A percentile compares a stretch with the other conserved stretches of the same genome.
phyloP scores from a whole-genome alignment of 2,797 vertebrate genomes.

The Gallirallus australis region DNA sequence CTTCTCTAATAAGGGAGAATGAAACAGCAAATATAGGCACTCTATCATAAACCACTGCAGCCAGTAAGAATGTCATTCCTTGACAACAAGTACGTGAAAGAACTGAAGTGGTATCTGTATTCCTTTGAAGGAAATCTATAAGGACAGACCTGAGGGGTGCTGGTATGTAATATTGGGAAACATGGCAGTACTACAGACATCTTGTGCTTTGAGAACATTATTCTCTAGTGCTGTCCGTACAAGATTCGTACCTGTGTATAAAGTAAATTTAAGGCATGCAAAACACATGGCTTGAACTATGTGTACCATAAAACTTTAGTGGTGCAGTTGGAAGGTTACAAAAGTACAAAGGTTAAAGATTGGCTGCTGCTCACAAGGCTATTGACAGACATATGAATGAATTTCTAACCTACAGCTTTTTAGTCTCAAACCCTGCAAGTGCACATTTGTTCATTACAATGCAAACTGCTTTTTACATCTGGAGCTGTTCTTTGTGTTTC shows the following conservation, averaged over 20 bases:
- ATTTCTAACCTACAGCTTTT: neutral
- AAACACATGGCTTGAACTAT: neutral
- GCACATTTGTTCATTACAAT: neutral
- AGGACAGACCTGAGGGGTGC: neutral
- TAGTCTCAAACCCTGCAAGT: neutral
- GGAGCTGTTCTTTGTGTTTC: neutral
- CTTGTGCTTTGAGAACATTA: neutral
- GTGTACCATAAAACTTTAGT: neutral
- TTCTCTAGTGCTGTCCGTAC: neutral
- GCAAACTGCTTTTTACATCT: neutral
- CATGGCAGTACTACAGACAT: neutral
- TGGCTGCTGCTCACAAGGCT: neutral
- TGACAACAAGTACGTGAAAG: neutral
- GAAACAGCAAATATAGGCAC: neutral
- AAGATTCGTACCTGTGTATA: neutral
- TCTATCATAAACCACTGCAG: neutral
- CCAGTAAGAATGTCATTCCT: neutral
- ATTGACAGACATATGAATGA: neutral
- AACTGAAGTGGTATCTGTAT: neutral
- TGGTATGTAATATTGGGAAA: neutral
- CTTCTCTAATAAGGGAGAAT: neutral
- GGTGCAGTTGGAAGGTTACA: neutral
- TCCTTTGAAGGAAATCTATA: neutral
- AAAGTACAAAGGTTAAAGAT: neutral
- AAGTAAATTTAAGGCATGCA: neutral